These are phyloP conservation scores for Melanargia galathea DNA, from an alignment of 2,888 invertebrate genomes.

Conservation along the genomic window DNA sequence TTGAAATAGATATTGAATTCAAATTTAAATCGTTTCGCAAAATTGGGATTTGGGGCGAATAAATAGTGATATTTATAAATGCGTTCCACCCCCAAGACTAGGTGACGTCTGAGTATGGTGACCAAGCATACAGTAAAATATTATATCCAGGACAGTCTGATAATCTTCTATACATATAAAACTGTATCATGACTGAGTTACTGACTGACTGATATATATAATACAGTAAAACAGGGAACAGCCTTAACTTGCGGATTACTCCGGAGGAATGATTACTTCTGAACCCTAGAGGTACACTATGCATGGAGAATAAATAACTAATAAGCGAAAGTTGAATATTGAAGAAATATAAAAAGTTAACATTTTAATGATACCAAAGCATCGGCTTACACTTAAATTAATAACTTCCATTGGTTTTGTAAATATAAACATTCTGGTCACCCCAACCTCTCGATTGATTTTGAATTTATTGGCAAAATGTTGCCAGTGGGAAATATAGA, in stretches of 20 bases:
- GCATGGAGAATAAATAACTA: too few species aligned
- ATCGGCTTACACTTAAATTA: neutral
- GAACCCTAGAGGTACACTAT: too few species aligned
- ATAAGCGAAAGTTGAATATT: too few species aligned
- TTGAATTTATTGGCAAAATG: slow-evolving; percentile 71
- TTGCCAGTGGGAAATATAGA: slow-evolving; percentile 54
- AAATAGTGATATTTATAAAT: slow-evolving; percentile 36
- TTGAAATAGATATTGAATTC: slow-evolving; percentile 28
- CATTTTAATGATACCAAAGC: neutral
- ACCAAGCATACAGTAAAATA: slow-evolving; percentile 13
- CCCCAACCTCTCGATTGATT: slow-evolving; percentile 57
- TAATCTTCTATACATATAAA: neutral
- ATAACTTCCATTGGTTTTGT: neutral
- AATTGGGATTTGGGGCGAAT: slow-evolving; percentile 32
- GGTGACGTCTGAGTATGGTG: slow-evolving; percentile 28
- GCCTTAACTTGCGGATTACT: too few species aligned
- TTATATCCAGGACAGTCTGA: neutral
- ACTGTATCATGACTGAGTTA: too few species aligned
- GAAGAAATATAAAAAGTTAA: too few species aligned
- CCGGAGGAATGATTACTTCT: too few species aligned
- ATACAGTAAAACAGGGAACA: too few species aligned
- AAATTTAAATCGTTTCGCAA: slow-evolving; percentile 35
- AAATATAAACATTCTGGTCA: slow-evolving; percentile 3
- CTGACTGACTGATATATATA: too few species aligned
- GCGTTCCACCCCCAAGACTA: slow-evolving; percentile 27